Evolutionary conservation across 1,140 invertebrate genomes (phyloP), one percentile per base, ranked within the genome.

Genomic region (Heliconius eleuchia): DNA sequence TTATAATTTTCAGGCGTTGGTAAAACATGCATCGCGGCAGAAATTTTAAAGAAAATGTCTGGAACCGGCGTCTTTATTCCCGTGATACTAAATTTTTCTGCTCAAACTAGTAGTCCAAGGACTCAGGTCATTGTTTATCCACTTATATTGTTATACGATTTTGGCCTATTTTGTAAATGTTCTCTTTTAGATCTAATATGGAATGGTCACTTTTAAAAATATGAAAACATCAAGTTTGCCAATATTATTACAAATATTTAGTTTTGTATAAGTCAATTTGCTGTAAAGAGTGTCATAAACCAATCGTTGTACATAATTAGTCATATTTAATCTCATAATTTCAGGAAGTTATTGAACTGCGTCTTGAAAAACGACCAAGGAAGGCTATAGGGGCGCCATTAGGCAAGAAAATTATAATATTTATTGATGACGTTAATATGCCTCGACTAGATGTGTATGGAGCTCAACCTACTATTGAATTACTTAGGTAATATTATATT

Each of bases 341-440:
- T 18, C 73, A 98, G 95, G 96, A 98, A 91, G 98, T 97, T 88
- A 96, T 97, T 78, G 98, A 96, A 94, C 95, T 96, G 72, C 97
- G 96, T 82, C 91, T 99, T 71, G 98, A 99, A 84, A 98, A 97
- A 86, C 96, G 97, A 70, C 97, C 97, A 75, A 97, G 97, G 78
- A 97, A 96, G 3, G 95, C 98, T 2, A 95, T 97, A n/a, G 98
- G 98, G 1, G 98, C 98, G 5, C 98, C 98, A 0, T 88, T 97
- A 30, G 98, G 97, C 9, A 98, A 98, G 92, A 97, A 97, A 84
- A 95, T 98, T 1, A 96, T 98, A 46, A 95, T 98, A 72, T 98
- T 98, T 90, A 97, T 99, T n/a, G 98, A 99, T 91, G 98, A 99
- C 88, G 96, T 99, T 1, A 99, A 99, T 87, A 98, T 99, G 98